Conservation (phyloP, 2,888 invertebrate genomes). For the Lumbricus terrestris region DNA sequence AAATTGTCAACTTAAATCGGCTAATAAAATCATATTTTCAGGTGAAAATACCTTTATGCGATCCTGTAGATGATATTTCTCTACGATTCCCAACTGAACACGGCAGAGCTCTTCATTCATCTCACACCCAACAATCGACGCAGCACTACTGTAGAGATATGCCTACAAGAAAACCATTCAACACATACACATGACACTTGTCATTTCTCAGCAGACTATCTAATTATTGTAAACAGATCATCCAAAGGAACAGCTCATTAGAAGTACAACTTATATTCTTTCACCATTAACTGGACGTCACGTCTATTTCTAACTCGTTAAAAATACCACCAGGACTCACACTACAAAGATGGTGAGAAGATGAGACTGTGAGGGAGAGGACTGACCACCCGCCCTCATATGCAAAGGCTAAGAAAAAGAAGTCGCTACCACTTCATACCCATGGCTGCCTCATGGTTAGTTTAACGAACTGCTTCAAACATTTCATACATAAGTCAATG, state of each 20-base stretch:
- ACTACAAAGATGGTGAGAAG: no score
- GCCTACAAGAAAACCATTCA: slow-evolving; percentile 63
- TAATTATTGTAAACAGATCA: background rate
- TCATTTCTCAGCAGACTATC: background rate
- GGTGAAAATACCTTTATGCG: slow-evolving; percentile 40
- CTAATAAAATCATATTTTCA: background rate
- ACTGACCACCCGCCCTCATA: no score
- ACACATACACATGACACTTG: background rate
- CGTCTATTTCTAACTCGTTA: no score
- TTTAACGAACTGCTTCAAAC: no score
- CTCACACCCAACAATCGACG: slow-evolving; percentile 70
- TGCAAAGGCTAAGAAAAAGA: no score
- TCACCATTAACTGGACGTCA: no score
- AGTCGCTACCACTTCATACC: no score
- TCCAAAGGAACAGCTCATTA: background rate
- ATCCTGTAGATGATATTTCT: slow-evolving; percentile 60
- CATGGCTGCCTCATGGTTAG: no score
- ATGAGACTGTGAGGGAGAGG: no score
- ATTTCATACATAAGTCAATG: no score
- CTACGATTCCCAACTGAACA: slow-evolving; percentile 66
- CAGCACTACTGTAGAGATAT: slow-evolving; percentile 66
- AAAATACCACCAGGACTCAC: no score
- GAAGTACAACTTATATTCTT: background rate
- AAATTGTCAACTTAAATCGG: background rate
- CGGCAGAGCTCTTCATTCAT: slow-evolving; percentile 70